A percentile compares a stretch with the other conserved stretches of the same genome.
phyloP scores from a whole-genome alignment of 1,140 invertebrate species.

The Tachypleus tridentatus region DNA sequence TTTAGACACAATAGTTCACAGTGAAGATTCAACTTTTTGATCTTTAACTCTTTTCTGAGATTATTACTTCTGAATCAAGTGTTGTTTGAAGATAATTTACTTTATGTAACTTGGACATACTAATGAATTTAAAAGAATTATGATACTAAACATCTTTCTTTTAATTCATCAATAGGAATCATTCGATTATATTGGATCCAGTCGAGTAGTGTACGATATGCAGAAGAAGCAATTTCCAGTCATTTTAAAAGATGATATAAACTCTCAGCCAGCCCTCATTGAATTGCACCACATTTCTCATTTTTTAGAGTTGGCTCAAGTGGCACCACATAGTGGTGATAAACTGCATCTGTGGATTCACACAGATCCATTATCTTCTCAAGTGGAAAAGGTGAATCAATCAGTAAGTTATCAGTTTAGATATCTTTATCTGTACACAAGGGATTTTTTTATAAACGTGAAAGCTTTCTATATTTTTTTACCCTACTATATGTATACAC shows the following conservation, averaged over 20 bases:
- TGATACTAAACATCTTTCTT: constrained; percentile 10
- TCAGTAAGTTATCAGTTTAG: too few species aligned
- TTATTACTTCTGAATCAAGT: too few species aligned
- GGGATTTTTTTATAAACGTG: too few species aligned
- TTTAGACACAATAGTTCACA: too few species aligned
- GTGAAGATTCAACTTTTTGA: too few species aligned
- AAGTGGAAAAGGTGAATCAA: too few species aligned
- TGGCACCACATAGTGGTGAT: constrained; percentile 40
- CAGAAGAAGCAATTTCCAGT: constrained; percentile 51
- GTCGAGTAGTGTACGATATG: constrained; percentile 76
- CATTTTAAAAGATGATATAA: constrained; percentile 27
- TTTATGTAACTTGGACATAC: too few species aligned
- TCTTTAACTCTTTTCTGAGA: too few species aligned
- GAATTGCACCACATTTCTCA: constrained; percentile 52
- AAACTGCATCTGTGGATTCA: constrained; percentile 8
- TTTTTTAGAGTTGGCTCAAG: constrained; percentile 71
- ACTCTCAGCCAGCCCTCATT: constrained; percentile 38
- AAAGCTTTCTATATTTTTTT: too few species aligned
- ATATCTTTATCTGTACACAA: too few species aligned
- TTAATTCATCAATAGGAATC: constrained; percentile 46
- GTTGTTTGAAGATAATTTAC: too few species aligned
- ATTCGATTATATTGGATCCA: constrained; percentile 90
- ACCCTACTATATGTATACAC: too few species aligned
- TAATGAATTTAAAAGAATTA: constrained; percentile 15
- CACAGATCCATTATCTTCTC: constrained; percentile 1